Percentiles rank a stretch among this genome's conserved stretches.
Evolutionary conservation across 2,888 invertebrate genomes (phyloP).

Genomic region (Limnephilus marmoratus): DNA sequence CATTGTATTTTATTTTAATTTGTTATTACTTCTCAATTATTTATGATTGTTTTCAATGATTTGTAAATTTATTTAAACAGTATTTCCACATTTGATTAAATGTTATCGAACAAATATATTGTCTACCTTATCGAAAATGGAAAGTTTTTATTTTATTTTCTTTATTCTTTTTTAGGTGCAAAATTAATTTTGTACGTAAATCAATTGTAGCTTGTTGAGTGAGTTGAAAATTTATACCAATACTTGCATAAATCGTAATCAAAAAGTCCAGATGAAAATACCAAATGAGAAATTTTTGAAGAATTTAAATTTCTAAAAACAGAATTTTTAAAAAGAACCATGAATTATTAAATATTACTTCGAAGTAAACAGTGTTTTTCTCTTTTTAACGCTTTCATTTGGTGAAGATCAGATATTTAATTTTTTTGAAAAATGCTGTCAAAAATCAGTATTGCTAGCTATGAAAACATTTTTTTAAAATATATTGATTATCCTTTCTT

Average conservation of each 20-base stretch:
- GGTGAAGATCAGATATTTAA: not conserved
- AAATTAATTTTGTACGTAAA: not conserved
- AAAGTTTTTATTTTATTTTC: not conserved
- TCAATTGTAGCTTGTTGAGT: not conserved
- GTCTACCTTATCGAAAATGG: slow-evolving; percentile 31
- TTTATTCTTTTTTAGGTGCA: not conserved
- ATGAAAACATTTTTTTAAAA: not conserved
- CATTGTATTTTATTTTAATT: slow-evolving; percentile 13
- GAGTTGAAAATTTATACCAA: not conserved
- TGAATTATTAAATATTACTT: not conserved
- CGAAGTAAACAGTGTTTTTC: not conserved
- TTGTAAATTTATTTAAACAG: slow-evolving; percentile 31
- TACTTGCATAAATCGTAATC: not conserved
- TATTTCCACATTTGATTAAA: slow-evolving; percentile 37
- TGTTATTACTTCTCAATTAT: slow-evolving; percentile 3
- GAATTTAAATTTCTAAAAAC: not conserved
- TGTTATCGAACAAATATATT: slow-evolving; percentile 46
- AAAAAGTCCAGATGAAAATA: not conserved
- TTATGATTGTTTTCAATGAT: slow-evolving; percentile 11
- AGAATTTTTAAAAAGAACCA: not conserved
- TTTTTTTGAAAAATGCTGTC: too few species aligned
- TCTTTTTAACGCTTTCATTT: not conserved
- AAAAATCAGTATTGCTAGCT: not conserved
- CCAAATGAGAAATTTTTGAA: not conserved
- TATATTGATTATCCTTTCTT: not conserved